Base-by-base conservation (phyloP, 37 sponge, comb jelly and placozoan species). In the Haliclona indistincta region DNA sequence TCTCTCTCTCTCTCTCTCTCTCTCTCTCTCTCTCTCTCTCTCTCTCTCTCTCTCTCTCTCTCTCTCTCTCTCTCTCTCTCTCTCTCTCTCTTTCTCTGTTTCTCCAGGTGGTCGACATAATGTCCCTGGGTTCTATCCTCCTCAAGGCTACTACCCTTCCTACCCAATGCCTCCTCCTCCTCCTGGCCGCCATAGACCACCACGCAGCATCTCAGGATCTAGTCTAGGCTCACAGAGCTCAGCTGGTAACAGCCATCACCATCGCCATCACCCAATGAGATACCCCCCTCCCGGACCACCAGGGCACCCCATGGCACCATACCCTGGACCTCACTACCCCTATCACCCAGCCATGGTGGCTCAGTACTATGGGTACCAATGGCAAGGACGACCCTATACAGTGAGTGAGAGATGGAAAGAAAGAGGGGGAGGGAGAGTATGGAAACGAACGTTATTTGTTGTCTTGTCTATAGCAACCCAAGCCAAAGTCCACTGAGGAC, bases 81-180 rank as follows among this genome's bases (percentile, higher is more conserved):
- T n/a, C n/a, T n/a, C n/a, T n/a, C n/a, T n/a, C n/a, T n/a, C n/a
- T n/a, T n/a, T n/a, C n/a, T n/a, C n/a, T n/a, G n/a, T 17, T 47
- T 11, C 28, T 28, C 56, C 34, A 75, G 76, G 43, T 4, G 64
- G 76, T n/a, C 76, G 64, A 10, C 26, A 19, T 43, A 34, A 77
- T 40, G 26, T 56, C 78, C 78, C 66, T 49, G 67, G 67, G 2
- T 77, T 55, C 38, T 44, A 67, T 40, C 70, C 68, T 53, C 25
- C 7, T 58, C 60, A 58, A 25, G 67, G 66, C 34, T 67, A 56
- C 53, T 15, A 67, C 68, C 43, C 40, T 6, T 44, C 2, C 35
- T 32, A 29, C 34, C 68, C 68, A 4, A 56, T 34, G 0, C 77
- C 67, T n/a, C 36, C 22, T 49, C 53, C 32, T 2, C 66, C 65